Conservation (phyloP, 2,888 invertebrate species). For the Spialia ferax region DNA sequence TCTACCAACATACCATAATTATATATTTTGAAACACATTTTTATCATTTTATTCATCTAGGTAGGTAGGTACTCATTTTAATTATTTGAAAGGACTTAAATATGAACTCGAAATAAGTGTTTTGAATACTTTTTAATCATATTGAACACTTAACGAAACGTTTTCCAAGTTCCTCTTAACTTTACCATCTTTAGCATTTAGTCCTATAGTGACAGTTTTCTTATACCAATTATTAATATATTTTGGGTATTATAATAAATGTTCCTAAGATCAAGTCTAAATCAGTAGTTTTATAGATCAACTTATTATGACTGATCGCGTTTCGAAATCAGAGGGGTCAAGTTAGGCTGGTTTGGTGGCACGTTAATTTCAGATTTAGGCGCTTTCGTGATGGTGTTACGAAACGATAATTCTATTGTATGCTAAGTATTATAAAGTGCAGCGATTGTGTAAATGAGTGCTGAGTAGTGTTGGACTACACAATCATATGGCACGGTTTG, state of each 20-base stretch:
- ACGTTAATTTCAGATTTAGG: constrained; percentile 85
- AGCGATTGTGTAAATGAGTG: constrained; percentile 72
- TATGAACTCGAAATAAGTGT: no score
- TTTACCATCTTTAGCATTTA: neutral
- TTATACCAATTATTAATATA: no score
- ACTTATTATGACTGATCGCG: constrained; percentile 10
- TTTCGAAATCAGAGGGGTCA: constrained; percentile 45
- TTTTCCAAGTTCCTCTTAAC: neutral
- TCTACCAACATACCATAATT: no score
- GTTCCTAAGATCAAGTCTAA: neutral
- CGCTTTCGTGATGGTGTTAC: constrained; percentile 78
- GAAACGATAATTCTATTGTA: constrained; percentile 77
- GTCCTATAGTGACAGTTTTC: neutral
- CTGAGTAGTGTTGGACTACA: constrained; percentile 51
- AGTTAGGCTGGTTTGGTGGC: constrained; percentile 62
- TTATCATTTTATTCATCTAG: no score
- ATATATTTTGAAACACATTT: no score
- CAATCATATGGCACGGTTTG: neutral
- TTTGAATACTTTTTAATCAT: no score
- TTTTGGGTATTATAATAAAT: neutral
- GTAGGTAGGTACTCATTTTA: no score
- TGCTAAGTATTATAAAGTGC: constrained; percentile 71
- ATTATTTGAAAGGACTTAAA: no score
- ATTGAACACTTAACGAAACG: no score
- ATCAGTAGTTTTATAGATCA: neutral